phyloP scores from a whole-genome alignment of 2,888 invertebrate species.

The Acanthosepion pharaonis region DNA sequence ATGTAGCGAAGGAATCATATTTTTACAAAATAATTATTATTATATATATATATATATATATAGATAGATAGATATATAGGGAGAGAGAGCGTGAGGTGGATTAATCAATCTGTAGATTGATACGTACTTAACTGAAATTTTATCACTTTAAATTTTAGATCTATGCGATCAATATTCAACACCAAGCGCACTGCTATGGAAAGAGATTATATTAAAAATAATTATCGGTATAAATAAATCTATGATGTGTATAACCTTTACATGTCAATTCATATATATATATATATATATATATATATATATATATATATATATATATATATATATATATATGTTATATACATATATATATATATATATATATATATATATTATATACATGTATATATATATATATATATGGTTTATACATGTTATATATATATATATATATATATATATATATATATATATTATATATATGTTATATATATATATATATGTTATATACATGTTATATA shows the following conservation, averaged over 20 bases:
- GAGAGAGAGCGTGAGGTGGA: background rate
- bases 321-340: background rate
- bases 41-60: constrained; percentile 24
- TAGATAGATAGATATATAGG: background rate
- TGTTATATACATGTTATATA: too few relatives aligned
- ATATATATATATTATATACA: background rate
- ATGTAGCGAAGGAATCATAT: too few relatives aligned
- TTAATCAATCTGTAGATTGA: too few relatives aligned
- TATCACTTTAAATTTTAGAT: too few relatives aligned
- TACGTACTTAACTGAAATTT: too few relatives aligned
- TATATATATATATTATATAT: constrained; percentile 43
- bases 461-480: constrained; percentile 37
- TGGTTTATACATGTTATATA: too few relatives aligned
- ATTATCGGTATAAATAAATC: background rate
- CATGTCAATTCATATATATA: background rate
- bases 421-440: constrained; percentile 24
- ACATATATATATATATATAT: background rate
- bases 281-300: constrained; percentile 43
- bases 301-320: constrained; percentile 36
- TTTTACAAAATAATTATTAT: too few relatives aligned
- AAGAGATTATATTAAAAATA: too few relatives aligned
- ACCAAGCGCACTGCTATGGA: too few relatives aligned
- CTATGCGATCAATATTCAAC: too few relatives aligned
- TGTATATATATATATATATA: too few relatives aligned
- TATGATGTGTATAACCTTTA: background rate